phyloP scores from a whole-genome alignment of 2,888 invertebrate species.

The Tenthredo notha region DNA sequence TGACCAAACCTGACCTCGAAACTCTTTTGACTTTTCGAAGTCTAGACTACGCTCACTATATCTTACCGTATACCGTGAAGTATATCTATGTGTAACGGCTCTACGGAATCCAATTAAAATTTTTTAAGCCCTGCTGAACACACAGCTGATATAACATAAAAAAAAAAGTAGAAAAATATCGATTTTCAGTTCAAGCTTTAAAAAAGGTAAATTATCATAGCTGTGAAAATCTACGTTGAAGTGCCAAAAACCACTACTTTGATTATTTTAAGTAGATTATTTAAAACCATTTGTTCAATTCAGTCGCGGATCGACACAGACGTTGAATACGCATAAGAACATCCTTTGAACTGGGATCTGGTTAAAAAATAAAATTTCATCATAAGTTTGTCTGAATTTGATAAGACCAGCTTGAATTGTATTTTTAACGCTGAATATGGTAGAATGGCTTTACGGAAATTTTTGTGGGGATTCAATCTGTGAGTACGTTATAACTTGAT shows the following conservation, averaged over 20 bases:
- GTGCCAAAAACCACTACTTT: neutral
- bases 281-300: neutral
- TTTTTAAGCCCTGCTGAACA: neutral
- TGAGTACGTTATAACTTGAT: neutral
- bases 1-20: constrained; percentile 45
- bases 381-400: neutral
- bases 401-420: neutral
- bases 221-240: neutral
- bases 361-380: neutral
- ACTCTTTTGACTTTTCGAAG: constrained; percentile 26
- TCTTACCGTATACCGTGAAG: neutral
- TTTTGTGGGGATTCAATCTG: neutral
- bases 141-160: neutral
- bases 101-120: neutral
- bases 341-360: neutral
- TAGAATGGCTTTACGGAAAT: neutral
- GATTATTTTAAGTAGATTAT: neutral
- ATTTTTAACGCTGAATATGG: neutral
- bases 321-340: neutral
- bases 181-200: neutral
- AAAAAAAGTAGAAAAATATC: neutral
- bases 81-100: neutral
- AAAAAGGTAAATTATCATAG: neutral
- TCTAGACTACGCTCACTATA: constrained; percentile 10
- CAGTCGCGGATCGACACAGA: neutral